Base-by-base conservation (phyloP, 2,888 invertebrate genomes). In the Portevinia maculata region DNA sequence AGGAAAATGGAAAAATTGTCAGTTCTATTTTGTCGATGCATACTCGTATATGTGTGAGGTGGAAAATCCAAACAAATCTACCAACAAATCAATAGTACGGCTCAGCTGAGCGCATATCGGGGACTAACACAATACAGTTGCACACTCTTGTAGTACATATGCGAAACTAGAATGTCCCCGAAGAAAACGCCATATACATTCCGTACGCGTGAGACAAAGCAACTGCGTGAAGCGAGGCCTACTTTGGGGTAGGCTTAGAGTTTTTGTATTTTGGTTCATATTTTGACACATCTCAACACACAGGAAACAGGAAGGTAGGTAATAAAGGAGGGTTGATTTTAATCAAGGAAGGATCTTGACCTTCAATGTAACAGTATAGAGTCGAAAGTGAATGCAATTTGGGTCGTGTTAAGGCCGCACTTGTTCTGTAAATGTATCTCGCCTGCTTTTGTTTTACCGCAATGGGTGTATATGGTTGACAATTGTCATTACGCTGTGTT, bases 11-110 rank as follows among this genome's bases (percentile, higher is more conserved):
- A 52, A 59, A 53, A 28, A 19, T 59, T 6, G 15, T n/a, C 48
- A 30, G 17, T 30, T 9, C 13, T n/a, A 44, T 24, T n/a, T 4
- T 65, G 1, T 21, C 4, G 13, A 3, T 62, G 32, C 24, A 11
- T 57, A 13, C 13, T 34, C 50, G 41, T 34, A 3, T 44, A 9
- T 28, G 34, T 53, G 6, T 28, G 69, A 17, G 65, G 46, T 32
- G 34, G 34, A 67, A 67, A 67, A n/a, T 7, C 6, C 34, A 9
- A 50, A 48, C 6, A n/a, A 30, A 39, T 39, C 46, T 57, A 9
- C 13, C 34, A 71, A 50, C 44, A 78, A 83, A 83, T 83, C 81
- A 59, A 83, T 83, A 78, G 76, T 76, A 64, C 64, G 59, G 44
- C 64, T 60, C 81, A 76, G 78, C 81, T 83, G 81, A 50, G 50